Percentiles rank a stretch among this genome's conserved stretches.
Evolutionary conservation across 2,888 invertebrate genomes (phyloP).

Genomic region (Sesia apiformis): DNA sequence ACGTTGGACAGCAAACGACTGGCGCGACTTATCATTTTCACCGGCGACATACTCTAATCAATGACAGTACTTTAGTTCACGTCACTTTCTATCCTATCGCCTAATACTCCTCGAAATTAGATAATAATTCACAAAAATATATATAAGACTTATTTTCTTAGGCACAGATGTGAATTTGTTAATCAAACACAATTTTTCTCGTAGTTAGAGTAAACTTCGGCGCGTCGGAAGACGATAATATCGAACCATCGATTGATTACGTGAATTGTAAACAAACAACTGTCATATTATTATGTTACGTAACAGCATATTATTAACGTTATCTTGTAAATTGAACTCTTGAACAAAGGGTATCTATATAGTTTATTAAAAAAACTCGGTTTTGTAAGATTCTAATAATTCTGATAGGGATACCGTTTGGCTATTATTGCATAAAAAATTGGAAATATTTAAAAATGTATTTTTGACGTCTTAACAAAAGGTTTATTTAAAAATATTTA

Average conservation of each 20-base stretch:
- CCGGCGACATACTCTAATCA: slow-evolving; percentile 50
- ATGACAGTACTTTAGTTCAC: slow-evolving; percentile 46
- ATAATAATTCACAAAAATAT: neutral
- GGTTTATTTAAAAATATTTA: too few relatives aligned
- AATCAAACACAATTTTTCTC: neutral
- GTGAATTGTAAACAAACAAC: neutral
- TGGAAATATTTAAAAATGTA: too few relatives aligned
- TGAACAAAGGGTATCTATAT: neutral
- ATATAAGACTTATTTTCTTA: neutral
- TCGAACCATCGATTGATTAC: neutral
- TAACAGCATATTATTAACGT: neutral
- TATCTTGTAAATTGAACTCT: neutral
- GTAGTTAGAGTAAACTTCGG: neutral
- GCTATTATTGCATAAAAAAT: too few relatives aligned
- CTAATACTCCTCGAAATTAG: neutral
- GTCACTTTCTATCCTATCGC: slow-evolving; percentile 9
- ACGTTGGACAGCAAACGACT: slow-evolving; percentile 41
- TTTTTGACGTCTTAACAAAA: too few relatives aligned
- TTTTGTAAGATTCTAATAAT: neutral
- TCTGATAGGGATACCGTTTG: too few relatives aligned
- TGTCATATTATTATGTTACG: neutral
- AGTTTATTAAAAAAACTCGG: neutral
- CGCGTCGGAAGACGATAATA: neutral
- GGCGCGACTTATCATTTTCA: slow-evolving; percentile 45
- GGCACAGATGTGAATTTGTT: neutral